Evolutionary conservation across 2,797 vertebrate species (phyloP), one percentile per base, ranked within the genome.

Genomic region (Spinus pinus): DNA sequence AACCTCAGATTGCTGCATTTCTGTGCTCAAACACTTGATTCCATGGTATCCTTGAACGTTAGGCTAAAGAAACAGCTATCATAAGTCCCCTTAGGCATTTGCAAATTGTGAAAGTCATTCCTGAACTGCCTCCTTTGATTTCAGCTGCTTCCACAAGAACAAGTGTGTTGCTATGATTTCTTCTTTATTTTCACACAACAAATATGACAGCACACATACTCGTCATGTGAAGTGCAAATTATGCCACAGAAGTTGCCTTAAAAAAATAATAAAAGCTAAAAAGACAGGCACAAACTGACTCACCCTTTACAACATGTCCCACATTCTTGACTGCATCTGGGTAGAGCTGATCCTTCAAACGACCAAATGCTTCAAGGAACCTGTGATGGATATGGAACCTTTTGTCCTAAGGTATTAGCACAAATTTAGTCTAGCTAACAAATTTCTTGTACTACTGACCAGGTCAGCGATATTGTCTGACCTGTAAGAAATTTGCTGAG

Each of bases 331-430:
- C 44, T 81, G 15, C 0, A 0, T 28, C 54, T 81, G 39, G 23
- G 16, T 74, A 83, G 81, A 94, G 69, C 31, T 72, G 44, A 88
- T 46, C 60, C 81, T 95, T 89, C 79, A 89, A 93, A 83, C 25
- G 65, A 92, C 42, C 5, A 15, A 58, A 92, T 87, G 54, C 42
- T 92, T 91, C 72, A 58, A 78, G 79, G 33, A 62, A 81, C 57
- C 39, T 88, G 69, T 79, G 86, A 88, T 64, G 51, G 61, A 81
- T 72, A 88, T 3, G 18, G 58, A 88, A 83, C 65, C 50, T 92
- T 91, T 88, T 89, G 54, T 65, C 86, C 58, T 61, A 80, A 84
- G 64, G 53, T 64, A 90, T 82, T 47, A 93, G 57, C 42, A 83
- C 79, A 93, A 72, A 79, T 75, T 92, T 46, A 88, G 62, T 65